A percentile compares a stretch with the other conserved stretches of the same genome.
These are phyloP conservation scores for Anguilla pacifica DNA, from an alignment of 2,797 vertebrate species.

Conservation along the genomic window DNA sequence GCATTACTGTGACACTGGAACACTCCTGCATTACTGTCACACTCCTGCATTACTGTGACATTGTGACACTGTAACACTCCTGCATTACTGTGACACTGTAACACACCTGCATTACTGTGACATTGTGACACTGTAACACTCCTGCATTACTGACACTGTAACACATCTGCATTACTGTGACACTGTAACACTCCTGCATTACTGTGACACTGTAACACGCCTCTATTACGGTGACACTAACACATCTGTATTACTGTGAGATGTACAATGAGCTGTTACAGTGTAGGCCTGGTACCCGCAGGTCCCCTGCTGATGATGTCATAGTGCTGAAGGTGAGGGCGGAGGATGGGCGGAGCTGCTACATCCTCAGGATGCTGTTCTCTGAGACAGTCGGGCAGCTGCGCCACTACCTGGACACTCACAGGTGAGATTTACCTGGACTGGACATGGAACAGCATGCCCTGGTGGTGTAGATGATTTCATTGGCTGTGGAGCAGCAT, in stretches of 20 bases:
- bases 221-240: background rate
- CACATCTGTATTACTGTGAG: background rate
- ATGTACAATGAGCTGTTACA: background rate
- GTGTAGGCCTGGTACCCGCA: slow-evolving; percentile 16
- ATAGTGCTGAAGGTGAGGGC: slow-evolving; percentile 81
- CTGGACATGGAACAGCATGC: no score
- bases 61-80: background rate
- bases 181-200: background rate
- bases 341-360: slow-evolving; percentile 78
- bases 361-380: slow-evolving; percentile 75
- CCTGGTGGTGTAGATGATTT: background rate
- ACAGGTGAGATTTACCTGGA: slow-evolving; percentile 69
- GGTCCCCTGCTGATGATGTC: slow-evolving; percentile 19
- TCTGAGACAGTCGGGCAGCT: slow-evolving; percentile 83
- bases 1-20: background rate
- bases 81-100: background rate
- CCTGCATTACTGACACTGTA: background rate
- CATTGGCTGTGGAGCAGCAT: background rate
- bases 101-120: background rate
- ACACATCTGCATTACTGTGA: background rate
- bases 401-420: slow-evolving; percentile 70
- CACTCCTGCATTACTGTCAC: background rate
- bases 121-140: background rate
- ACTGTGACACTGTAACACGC: background rate
- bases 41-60: background rate